Evolutionary conservation across 2,888 invertebrate species (phyloP).

Genomic region (Hemistola chrysoprasaria): DNA sequence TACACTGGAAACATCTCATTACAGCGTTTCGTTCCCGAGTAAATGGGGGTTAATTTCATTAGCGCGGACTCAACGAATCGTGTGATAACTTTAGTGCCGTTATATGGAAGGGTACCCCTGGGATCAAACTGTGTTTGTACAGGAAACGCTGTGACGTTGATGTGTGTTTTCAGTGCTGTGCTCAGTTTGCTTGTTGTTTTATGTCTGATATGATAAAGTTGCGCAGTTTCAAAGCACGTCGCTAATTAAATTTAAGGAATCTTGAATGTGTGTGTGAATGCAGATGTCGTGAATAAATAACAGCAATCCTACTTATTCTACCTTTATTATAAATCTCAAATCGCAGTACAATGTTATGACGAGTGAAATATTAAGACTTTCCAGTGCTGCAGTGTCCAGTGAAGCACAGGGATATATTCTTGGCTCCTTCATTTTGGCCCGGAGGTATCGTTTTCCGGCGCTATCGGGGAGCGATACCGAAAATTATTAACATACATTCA

Average conservation of each 20-base stretch:
- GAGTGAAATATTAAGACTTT: too few species aligned
- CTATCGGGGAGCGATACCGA: too few species aligned
- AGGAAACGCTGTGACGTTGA: constrained; percentile 49
- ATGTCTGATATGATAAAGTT: constrained; percentile 24
- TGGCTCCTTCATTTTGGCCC: too few species aligned
- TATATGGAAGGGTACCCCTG: constrained; percentile 66
- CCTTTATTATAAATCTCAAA: too few species aligned
- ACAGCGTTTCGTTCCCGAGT: constrained; percentile 61
- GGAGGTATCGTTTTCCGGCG: too few species aligned
- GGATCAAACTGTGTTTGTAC: constrained; percentile 51
- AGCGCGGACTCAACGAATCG: constrained; percentile 77
- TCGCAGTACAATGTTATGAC: too few species aligned
- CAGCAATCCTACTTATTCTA: too few species aligned
- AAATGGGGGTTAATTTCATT: constrained; percentile 80
- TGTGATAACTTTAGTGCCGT: constrained; percentile 79
- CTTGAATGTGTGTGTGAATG: background rate
- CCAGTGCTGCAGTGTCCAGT: too few species aligned
- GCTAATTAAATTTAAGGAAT: constrained; percentile 5
- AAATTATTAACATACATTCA: too few species aligned
- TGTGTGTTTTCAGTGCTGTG: constrained; percentile 38
- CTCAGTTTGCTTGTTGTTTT: constrained; percentile 35
- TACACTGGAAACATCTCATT: constrained; percentile 68
- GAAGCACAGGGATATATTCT: too few species aligned
- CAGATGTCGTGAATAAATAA: too few species aligned
- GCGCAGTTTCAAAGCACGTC: constrained; percentile 8